These are phyloP conservation scores for Lagorchestes hirsutus DNA, from an alignment of 2,797 vertebrate genomes.

Conservation along the genomic window DNA sequence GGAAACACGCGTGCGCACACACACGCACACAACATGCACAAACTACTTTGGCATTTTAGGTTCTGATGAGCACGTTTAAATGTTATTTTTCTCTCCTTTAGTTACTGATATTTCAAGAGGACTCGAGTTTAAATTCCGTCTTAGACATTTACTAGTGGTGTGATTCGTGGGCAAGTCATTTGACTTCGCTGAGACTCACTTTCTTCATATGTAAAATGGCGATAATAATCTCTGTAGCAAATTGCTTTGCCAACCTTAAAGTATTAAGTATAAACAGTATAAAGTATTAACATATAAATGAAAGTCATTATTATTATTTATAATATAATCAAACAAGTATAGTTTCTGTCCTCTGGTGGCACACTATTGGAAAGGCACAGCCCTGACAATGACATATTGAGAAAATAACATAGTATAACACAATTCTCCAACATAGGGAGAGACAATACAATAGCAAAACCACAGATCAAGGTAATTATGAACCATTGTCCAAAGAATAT, in stretches of 20 bases:
- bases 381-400: neutral
- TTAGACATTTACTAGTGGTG: neutral
- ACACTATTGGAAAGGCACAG: neutral
- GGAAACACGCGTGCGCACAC: neutral
- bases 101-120: neutral
- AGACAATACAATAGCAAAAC: neutral
- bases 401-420: neutral
- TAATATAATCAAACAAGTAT: neutral
- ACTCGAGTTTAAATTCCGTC: neutral
- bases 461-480: neutral
- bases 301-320: neutral
- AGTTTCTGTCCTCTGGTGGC: neutral
- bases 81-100: neutral
- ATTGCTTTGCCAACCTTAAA: neutral
- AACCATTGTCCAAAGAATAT: neutral
- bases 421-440: neutral
- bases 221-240: neutral
- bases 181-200: neutral
- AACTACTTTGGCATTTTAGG: neutral
- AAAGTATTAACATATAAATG: neutral
- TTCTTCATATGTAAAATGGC: neutral
- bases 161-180: neutral
- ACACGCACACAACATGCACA: neutral
- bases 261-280: neutral
- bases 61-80: neutral